Base-by-base conservation (phyloP, 1,140 invertebrate species). In the Cotesia chilonis region DNA sequence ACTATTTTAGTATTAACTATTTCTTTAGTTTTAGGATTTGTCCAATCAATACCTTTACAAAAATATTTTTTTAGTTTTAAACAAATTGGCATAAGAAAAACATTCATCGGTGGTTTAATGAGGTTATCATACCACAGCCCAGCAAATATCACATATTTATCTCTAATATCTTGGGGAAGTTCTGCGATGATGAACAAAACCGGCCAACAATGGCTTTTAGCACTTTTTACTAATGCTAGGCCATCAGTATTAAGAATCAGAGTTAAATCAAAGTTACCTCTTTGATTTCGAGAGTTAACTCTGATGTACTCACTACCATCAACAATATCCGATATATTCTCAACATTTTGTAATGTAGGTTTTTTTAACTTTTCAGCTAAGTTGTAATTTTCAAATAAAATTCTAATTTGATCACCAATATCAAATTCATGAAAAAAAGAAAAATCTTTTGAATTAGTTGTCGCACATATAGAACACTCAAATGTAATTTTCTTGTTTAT, bases 51-150 rank as follows among this genome's bases (percentile, higher is more conserved):
- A 35, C 68, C 71, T 57, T 70, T 55, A 7, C n/a, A 10, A 52
- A 67, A 75, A 61, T 14, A 36, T 64, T 64, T 51, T 35, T 70
- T 67, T 7, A 75, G 36, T 75, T 75, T 69, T 57, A 52, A n/a
- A 12, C 67, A 59, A 68, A 81, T 76, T 28, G 78, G 79, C 66
- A 51, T n/a, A 3, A 78, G 55, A 77, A 76, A 78, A 1, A 55
- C 54, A 59, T 74, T 74, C 72, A 76, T 76, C 3, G 10, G 7
- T 55, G 75, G 75, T 68, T 76, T 76, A 14, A 14, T 12, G n/a
- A 36, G n/a, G 14, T 71, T 35, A n/a, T 68, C 68, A 71, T 73
- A 71, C 72, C 74, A 74, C 54, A 76, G 54, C 35, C 68, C 68
- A n/a, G 41, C 12, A 57, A 71, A 20, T 4, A 67, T 61, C 4